Conservation (phyloP, 2,113 vertebrate genomes). For the Colaptes auratus region DNA sequence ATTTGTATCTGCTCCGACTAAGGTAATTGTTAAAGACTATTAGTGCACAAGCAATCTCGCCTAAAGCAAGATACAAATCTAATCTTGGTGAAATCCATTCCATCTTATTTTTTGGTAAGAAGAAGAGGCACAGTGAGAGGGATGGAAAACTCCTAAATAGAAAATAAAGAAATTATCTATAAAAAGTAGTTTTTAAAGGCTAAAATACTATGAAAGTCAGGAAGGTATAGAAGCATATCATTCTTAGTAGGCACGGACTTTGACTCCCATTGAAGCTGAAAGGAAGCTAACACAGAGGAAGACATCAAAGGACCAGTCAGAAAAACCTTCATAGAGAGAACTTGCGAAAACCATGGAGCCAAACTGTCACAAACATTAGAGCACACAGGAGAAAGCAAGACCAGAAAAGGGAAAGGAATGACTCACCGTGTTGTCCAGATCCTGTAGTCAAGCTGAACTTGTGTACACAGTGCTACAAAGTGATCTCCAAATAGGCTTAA, state of each 20-base stretch:
- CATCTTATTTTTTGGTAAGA: not conserved
- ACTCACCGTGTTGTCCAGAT: not conserved
- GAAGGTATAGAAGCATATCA: fast-evolving
- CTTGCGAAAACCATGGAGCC: not conserved
- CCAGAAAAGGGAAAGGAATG: not conserved
- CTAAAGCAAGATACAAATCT: not conserved
- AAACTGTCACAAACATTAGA: not conserved
- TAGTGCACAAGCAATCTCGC: not conserved
- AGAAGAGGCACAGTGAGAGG: not conserved
- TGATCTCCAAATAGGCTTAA: not conserved
- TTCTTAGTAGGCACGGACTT: not conserved
- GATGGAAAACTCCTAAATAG: not conserved
- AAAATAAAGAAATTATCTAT: not conserved
- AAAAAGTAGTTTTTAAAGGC: not conserved
- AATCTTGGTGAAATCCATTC: not conserved
- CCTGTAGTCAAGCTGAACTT: not conserved
- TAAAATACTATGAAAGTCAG: not conserved
- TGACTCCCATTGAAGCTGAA: not conserved
- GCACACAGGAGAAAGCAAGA: not conserved
- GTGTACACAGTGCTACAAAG: not conserved
- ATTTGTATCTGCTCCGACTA: slow-evolving; percentile 10
- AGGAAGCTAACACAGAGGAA: not conserved
- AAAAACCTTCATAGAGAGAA: not conserved
- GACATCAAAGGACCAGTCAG: not conserved
- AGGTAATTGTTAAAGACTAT: not conserved